phyloP scores from a whole-genome alignment of 1,140 invertebrate genomes.

The Laupala kohalensis region DNA sequence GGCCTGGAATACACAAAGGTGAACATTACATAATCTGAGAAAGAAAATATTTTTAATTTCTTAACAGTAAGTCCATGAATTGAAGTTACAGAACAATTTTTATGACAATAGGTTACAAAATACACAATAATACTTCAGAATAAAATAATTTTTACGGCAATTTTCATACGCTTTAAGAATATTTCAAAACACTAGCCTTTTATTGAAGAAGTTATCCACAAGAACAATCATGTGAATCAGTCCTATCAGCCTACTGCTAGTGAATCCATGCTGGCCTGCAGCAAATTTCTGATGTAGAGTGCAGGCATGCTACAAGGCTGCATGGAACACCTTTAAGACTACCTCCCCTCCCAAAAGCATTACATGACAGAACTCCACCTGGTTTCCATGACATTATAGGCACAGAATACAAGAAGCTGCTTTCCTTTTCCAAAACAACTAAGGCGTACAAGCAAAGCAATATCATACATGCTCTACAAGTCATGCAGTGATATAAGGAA shows the following conservation, averaged over 20 bases:
- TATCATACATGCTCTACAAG: background rate
- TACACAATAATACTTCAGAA: too few relatives aligned
- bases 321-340: slow-evolving; percentile 16
- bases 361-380: slow-evolving; percentile 11
- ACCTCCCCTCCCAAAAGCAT: slow-evolving; percentile 10
- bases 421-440: background rate
- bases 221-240: background rate
- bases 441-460: background rate
- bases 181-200: too few relatives aligned
- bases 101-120: too few relatives aligned
- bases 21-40: too few relatives aligned
- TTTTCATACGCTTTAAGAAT: too few relatives aligned
- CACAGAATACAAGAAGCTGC: background rate
- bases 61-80: too few relatives aligned
- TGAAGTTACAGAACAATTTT: too few relatives aligned
- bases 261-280: slow-evolving; percentile 1
- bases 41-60: too few relatives aligned
- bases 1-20: too few relatives aligned
- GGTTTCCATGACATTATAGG: slow-evolving; percentile 5
- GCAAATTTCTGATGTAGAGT: background rate
- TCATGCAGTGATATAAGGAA: background rate
- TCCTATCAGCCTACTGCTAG: background rate
- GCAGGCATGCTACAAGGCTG: slow-evolving; percentile 15
- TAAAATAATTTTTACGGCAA: too few relatives aligned
- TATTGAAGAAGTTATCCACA: background rate